These are phyloP conservation scores for Neotragus pygmaeus DNA, from an alignment of 2,113 vertebrate species.

Conservation along the genomic window DNA sequence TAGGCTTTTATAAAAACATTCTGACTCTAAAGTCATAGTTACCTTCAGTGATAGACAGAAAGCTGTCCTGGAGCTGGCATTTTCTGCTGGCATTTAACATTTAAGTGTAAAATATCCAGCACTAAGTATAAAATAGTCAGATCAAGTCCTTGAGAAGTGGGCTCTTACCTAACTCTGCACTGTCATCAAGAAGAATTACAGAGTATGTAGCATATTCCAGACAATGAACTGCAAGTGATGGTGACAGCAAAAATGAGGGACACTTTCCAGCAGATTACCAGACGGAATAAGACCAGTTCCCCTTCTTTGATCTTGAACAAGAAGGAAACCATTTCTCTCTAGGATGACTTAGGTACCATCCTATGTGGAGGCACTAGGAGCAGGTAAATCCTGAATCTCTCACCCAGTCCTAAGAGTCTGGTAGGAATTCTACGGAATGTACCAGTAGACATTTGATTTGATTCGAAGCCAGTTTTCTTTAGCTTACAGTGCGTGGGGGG, in stretches of 20 bases:
- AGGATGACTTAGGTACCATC: neutral
- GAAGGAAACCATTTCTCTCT: neutral
- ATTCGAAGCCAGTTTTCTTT: neutral
- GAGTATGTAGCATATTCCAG: neutral
- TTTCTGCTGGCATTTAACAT: neutral
- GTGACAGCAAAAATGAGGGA: neutral
- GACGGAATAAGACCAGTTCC: neutral
- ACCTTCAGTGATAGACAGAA: neutral
- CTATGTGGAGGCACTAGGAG: rapidly evolving
- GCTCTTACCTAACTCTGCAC: neutral
- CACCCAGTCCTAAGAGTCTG: neutral
- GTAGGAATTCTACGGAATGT: neutral
- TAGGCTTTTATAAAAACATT: neutral
- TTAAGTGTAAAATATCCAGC: neutral
- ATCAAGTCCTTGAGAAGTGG: neutral
- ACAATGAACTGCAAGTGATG: neutral
- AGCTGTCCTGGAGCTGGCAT: neutral
- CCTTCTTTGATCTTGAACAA: neutral
- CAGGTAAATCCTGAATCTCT: neutral
- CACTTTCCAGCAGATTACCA: neutral
- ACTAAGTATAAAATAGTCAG: neutral
- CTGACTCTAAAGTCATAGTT: neutral
- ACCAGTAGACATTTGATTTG: neutral
- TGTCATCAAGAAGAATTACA: neutral
- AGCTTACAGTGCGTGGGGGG: neutral